A percentile compares a stretch with the other conserved stretches of the same genome.
Evolutionary conservation across 2,888 invertebrate genomes (phyloP).

Genomic region (Linyphia triangularis): DNA sequence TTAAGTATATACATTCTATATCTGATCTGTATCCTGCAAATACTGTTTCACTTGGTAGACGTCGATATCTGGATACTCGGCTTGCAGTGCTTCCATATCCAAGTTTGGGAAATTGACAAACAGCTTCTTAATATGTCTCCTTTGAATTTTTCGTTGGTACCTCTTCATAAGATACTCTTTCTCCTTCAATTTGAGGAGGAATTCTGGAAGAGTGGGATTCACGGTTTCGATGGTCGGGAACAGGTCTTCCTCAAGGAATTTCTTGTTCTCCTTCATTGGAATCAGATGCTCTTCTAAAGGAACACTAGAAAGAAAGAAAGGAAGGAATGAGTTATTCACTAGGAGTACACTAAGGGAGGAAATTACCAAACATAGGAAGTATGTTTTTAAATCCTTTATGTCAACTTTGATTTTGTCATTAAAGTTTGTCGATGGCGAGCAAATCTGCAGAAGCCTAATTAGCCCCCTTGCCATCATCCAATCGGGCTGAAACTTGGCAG

Average conservation of each 20-base stretch:
- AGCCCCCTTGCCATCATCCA: too few species aligned
- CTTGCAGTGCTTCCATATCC: slow-evolving; percentile 85
- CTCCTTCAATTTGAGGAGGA: slow-evolving; percentile 70
- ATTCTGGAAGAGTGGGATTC: slow-evolving; percentile 73
- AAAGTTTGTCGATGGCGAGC: too few species aligned
- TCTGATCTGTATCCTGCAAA: slow-evolving; percentile 43
- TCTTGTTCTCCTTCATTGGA: slow-evolving; percentile 72
- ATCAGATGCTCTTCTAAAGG: slow-evolving; percentile 65
- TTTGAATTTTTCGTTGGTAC: slow-evolving; percentile 74
- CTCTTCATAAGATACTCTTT: slow-evolving; percentile 22
- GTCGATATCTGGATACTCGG: slow-evolving; percentile 88
- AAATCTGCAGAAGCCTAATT: too few species aligned
- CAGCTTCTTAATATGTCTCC: slow-evolving; percentile 80
- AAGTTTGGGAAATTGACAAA: slow-evolving; percentile 88
- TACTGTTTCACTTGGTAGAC: slow-evolving; percentile 83
- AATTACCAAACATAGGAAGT: too few species aligned
- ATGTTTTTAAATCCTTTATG: too few species aligned
- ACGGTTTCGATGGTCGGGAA: slow-evolving; percentile 81
- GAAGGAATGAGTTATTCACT: too few species aligned
- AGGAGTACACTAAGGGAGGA: too few species aligned
- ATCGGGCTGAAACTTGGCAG: too few species aligned
- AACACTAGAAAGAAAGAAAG: too few species aligned
- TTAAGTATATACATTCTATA: slow-evolving; percentile 8
- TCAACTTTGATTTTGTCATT: too few species aligned
- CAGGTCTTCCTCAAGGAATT: slow-evolving; percentile 81